A percentile compares a stretch with the other conserved stretches of the same genome.
phyloP scores from a whole-genome alignment of 2,113 vertebrate species.

The Peromyscus maniculatus region DNA sequence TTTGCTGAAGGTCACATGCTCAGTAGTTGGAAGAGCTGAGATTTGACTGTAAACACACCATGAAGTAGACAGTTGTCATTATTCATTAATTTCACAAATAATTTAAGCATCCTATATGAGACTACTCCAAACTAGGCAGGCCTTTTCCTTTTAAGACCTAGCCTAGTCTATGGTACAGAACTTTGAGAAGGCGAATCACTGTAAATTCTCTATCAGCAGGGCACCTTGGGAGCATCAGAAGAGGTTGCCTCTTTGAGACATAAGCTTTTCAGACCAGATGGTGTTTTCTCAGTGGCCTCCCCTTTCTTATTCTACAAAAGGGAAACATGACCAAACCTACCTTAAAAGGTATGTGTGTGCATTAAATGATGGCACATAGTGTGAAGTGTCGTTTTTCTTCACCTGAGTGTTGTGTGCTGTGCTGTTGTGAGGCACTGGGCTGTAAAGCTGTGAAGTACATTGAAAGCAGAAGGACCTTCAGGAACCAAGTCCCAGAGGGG shows the following conservation, averaged over 20 bases:
- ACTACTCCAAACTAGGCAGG: neutral
- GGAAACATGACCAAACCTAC: neutral
- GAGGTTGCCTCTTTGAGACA: neutral
- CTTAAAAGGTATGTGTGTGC: neutral
- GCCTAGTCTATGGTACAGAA: neutral
- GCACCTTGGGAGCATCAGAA: neutral
- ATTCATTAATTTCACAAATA: neutral
- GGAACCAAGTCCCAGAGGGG: neutral
- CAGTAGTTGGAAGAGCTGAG: neutral
- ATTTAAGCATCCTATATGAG: neutral
- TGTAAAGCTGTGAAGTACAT: neutral
- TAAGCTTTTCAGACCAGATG: neutral
- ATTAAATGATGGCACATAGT: neutral
- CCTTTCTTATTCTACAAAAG: neutral
- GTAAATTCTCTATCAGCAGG: neutral
- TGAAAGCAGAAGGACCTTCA: neutral
- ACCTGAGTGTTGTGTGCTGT: neutral
- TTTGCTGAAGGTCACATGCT: slow-evolving; percentile 6
- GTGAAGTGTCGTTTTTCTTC: neutral
- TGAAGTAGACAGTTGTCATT: neutral
- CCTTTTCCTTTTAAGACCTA: neutral
- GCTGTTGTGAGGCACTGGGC: neutral
- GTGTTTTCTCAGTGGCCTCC: neutral
- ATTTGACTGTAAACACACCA: neutral
- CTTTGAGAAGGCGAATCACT: neutral